These are phyloP conservation scores for Clamator glandarius DNA, from an alignment of 2,797 vertebrate genomes.

Conservation along the genomic window DNA sequence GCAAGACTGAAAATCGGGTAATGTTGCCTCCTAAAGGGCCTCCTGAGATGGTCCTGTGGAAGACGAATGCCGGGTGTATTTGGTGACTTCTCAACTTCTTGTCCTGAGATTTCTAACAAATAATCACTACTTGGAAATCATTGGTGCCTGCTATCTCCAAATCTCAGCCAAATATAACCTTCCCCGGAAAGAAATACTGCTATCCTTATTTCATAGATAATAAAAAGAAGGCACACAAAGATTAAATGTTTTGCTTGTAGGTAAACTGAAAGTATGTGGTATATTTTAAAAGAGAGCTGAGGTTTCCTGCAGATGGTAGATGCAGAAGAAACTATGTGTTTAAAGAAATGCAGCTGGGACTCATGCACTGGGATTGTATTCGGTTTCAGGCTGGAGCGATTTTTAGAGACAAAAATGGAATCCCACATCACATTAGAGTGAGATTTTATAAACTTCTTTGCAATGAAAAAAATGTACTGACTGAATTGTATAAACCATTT, in stretches of 20 bases:
- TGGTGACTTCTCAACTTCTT: not conserved
- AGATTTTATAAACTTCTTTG: not conserved
- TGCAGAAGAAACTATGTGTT: not conserved
- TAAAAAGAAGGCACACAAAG: not conserved
- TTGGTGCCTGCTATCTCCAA: not conserved
- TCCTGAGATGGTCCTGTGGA: not conserved
- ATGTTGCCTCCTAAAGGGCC: not conserved
- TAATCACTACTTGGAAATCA: not conserved
- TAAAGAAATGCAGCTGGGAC: not conserved
- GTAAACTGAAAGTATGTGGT: not conserved
- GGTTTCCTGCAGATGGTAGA: not conserved
- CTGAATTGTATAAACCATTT: not conserved
- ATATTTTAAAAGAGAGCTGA: not conserved
- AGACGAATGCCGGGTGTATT: not conserved
- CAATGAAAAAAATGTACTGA: not conserved
- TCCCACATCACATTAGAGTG: not conserved
- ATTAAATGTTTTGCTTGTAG: not conserved
- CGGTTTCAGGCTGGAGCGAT: not conserved
- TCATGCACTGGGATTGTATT: not conserved
- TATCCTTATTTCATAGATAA: not conserved
- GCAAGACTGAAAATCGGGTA: conserved; percentile 4
- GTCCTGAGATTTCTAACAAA: not conserved
- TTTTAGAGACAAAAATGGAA: not conserved
- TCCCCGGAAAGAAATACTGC: not conserved
- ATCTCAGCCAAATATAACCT: not conserved